Evolutionary conservation across 30 jellyfish, hydroid and myxozoan genomes (phyloP).

Genomic region (Turritopsis dohrnii): DNA sequence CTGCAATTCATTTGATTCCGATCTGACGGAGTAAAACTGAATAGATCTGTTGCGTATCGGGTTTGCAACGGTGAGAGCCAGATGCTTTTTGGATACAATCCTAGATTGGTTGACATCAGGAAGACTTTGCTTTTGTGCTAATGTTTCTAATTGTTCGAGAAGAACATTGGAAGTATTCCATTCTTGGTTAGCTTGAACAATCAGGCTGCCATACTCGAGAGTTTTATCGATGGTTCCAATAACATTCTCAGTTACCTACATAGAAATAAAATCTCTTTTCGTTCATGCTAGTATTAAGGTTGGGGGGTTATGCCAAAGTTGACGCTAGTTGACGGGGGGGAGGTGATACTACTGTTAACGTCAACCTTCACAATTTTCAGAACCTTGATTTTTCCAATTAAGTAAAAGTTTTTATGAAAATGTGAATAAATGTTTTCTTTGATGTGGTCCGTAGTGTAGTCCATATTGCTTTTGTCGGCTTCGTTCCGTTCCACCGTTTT

Average conservation of each 20-base stretch:
- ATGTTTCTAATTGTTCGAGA: conserved; percentile 17
- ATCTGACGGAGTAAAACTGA: not conserved
- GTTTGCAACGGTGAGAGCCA: not conserved
- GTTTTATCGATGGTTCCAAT: not conserved
- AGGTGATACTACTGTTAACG: too few species aligned
- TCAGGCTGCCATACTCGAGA: not conserved
- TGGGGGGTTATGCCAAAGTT: too few species aligned
- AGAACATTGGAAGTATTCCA: not conserved
- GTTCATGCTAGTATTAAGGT: too few species aligned
- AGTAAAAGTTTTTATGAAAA: too few species aligned
- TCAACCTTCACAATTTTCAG: too few species aligned
- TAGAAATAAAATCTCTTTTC: too few species aligned
- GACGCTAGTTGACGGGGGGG: too few species aligned
- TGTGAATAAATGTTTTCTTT: too few species aligned
- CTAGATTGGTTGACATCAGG: not conserved
- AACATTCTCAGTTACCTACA: conserved; percentile 16
- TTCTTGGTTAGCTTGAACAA: not conserved
- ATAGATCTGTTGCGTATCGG: not conserved
- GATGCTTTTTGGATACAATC: not conserved
- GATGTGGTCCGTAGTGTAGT: too few species aligned
- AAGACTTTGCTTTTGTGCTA: conserved; percentile 9
- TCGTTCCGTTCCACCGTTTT: too few species aligned
- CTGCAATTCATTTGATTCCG: not conserved
- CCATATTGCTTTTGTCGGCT: too few species aligned
- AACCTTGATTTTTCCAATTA: too few species aligned